These are phyloP conservation scores for Hozukius guyotensis DNA, from an alignment of 2,797 vertebrate species.

Conservation along the genomic window DNA sequence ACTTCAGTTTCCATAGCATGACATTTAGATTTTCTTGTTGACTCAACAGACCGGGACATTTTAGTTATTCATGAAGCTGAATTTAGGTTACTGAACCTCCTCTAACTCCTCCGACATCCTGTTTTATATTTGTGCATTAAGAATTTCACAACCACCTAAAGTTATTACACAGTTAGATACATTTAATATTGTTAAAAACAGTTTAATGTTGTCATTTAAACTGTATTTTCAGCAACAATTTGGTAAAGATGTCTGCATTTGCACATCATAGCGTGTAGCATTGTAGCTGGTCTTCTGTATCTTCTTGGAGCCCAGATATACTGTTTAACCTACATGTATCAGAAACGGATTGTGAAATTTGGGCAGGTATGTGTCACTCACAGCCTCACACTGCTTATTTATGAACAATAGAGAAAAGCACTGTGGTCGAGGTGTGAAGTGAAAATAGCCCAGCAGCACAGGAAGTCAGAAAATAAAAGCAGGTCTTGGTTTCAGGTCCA, in stretches of 20 bases:
- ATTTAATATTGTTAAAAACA: background rate
- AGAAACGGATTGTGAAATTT: background rate
- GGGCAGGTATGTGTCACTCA: background rate
- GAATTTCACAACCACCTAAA: background rate
- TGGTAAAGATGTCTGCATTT: background rate
- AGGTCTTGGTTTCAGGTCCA: slow-evolving; percentile 20
- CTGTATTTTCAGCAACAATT: background rate
- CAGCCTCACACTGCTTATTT: background rate
- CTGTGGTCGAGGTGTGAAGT: slow-evolving; percentile 18
- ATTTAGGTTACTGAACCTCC: background rate
- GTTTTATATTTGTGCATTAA: background rate
- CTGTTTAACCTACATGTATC: background rate
- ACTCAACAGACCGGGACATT: background rate
- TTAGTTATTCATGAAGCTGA: background rate
- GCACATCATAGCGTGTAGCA: background rate
- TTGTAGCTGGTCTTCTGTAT: background rate
- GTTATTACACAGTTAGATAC: background rate
- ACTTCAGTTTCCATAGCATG: background rate
- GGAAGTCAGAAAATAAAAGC: slow-evolving; percentile 51
- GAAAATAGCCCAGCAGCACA: slow-evolving; percentile 39
- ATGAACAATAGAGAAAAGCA: background rate
- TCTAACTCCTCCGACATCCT: slow-evolving; percentile 2
- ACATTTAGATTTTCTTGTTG: slow-evolving; percentile 33
- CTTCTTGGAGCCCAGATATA: background rate
- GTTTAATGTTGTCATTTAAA: background rate